Conservation (phyloP, 2,888 invertebrate species). For the Dorcus hopei region DNA sequence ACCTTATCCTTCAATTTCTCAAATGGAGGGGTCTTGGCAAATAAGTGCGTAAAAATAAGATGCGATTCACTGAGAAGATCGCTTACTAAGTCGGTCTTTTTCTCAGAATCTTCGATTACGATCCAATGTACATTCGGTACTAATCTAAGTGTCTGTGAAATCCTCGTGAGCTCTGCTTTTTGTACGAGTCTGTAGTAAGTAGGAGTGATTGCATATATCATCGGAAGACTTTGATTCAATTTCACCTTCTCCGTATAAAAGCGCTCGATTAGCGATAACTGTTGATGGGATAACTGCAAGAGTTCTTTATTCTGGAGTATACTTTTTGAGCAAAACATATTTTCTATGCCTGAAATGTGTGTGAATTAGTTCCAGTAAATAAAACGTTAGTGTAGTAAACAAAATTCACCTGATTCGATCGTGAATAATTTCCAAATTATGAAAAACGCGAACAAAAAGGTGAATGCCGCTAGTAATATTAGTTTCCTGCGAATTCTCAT, state of each 20-base stretch:
- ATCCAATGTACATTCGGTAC: slow-evolving; percentile 93
- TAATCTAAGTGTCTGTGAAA: slow-evolving; percentile 82
- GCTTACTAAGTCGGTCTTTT: slow-evolving; percentile 69
- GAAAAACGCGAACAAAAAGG: slow-evolving; percentile 24
- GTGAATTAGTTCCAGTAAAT: not conserved
- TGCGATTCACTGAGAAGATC: slow-evolving; percentile 66
- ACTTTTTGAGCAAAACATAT: slow-evolving; percentile 23
- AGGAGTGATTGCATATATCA: slow-evolving; percentile 89
- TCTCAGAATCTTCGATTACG: slow-evolving; percentile 79
- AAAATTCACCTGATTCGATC: slow-evolving; percentile 32
- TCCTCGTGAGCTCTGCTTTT: slow-evolving; percentile 89
- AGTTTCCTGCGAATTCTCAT: slow-evolving; percentile 32
- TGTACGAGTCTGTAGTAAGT: slow-evolving; percentile 86
- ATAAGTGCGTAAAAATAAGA: slow-evolving; percentile 60
- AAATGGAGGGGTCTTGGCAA: slow-evolving; percentile 65
- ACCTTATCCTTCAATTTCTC: slow-evolving; percentile 64
- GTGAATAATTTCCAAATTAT: slow-evolving; percentile 35
- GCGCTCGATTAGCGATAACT: slow-evolving; percentile 39
- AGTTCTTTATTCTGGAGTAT: slow-evolving; percentile 41
- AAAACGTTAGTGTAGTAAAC: not conserved
- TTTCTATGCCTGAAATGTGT: slow-evolving; percentile 33
- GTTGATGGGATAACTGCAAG: slow-evolving; percentile 41
- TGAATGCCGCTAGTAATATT: slow-evolving; percentile 17
- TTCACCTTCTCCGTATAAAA: slow-evolving; percentile 31
- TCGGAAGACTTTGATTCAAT: slow-evolving; percentile 50